These are phyloP conservation scores for Aleiodes testaceus DNA, from an alignment of 2,888 invertebrate species.

Conservation along the genomic window DNA sequence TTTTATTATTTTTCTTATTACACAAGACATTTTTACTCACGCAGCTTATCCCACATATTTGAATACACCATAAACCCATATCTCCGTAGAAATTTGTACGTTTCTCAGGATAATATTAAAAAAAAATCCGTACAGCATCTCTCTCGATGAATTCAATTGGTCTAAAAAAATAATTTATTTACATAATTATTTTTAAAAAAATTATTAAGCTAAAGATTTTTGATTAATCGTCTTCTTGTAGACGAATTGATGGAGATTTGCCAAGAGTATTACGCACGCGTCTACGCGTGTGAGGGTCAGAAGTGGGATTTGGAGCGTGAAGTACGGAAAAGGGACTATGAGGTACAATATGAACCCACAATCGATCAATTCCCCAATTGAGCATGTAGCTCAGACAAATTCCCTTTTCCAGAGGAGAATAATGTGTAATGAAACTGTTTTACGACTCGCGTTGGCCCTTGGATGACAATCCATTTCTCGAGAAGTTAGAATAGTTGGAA, in stretches of 20 bases:
- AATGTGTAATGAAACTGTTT: constrained; percentile 16
- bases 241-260: constrained; percentile 93
- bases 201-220: constrained; percentile 45
- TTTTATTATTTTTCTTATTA: constrained; percentile 24
- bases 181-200: not conserved
- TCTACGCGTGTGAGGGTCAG: constrained; percentile 98
- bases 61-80: constrained; percentile 15
- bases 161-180: constrained; percentile 1
- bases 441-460: constrained; percentile 7
- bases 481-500: constrained; percentile 5
- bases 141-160: not conserved
- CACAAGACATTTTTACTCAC: constrained; percentile 19
- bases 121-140: constrained; percentile 25
- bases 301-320: constrained; percentile 99
- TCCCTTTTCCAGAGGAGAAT: constrained; percentile 12
- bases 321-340: constrained; percentile 99
- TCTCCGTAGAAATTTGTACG: not conserved
- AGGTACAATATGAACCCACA: constrained; percentile 80
- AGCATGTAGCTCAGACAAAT: not conserved
- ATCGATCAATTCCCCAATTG: constrained; percentile 45
- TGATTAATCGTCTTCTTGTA: constrained; percentile 75
- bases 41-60: constrained; percentile 21
- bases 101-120: constrained; percentile 13
- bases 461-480: too few relatives aligned
- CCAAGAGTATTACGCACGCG: constrained; percentile 97